phyloP scores from a whole-genome alignment of 2,113 vertebrate species.

The Xenopus borealis region DNA sequence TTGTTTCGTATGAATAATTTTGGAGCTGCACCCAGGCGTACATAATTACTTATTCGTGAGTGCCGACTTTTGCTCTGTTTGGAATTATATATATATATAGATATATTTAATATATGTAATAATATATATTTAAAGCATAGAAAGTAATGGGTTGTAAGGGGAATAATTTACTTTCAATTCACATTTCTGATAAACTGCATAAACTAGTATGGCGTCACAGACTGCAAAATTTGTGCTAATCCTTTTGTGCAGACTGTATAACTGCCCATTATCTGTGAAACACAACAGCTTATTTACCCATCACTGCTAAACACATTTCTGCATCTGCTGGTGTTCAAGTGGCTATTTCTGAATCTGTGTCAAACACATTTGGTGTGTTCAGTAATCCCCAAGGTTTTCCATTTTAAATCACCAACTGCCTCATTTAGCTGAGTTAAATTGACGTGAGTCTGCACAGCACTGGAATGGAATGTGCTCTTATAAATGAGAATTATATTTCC shows the following conservation, averaged over 20 bases:
- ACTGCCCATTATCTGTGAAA: neutral
- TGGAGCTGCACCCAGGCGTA: no score
- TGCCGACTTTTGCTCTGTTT: no score
- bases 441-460: constrained; percentile 32
- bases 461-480: constrained; percentile 34
- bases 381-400: constrained; percentile 35
- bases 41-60: no score
- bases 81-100: no score
- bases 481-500: constrained; percentile 37
- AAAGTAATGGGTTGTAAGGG: no score
- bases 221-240: neutral
- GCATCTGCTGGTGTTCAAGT: constrained; percentile 3
- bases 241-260: neutral
- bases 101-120: no score
- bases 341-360: constrained; percentile 26
- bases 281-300: neutral
- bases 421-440: constrained; percentile 40
- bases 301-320: constrained; percentile 11
- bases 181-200: no score
- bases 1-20: no score
- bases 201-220: no score
- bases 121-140: no score
- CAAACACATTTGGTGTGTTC: constrained; percentile 27
- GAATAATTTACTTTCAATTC: no score
- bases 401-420: constrained; percentile 29